Evolutionary conservation across 2,113 vertebrate genomes (phyloP).

Genomic region (Seriola aureovittata): DNA sequence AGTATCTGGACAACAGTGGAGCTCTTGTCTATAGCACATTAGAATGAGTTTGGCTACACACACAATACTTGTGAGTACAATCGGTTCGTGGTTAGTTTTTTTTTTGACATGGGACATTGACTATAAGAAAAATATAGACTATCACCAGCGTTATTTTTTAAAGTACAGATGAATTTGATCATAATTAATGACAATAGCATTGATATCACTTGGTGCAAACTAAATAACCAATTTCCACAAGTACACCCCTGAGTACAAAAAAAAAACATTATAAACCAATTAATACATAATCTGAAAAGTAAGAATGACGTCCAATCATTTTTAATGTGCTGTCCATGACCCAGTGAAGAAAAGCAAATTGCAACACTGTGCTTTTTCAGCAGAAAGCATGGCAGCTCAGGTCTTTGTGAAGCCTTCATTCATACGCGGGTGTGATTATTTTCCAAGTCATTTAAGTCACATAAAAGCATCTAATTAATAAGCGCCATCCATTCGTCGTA

Average conservation of each 20-base stretch:
- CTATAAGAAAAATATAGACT: neutral
- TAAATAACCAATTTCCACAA: slow-evolving; percentile 11
- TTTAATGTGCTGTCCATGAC: slow-evolving; percentile 23
- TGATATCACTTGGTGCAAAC: neutral
- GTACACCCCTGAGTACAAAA: slow-evolving; percentile 19
- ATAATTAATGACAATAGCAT: neutral
- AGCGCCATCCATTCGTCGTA: slow-evolving; percentile 61
- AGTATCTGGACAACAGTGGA: neutral
- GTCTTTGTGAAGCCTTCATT: slow-evolving; percentile 74
- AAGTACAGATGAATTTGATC: neutral
- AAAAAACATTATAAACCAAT: slow-evolving; percentile 28
- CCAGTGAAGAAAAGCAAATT: slow-evolving; percentile 36
- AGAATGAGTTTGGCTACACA: neutral
- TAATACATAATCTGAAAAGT: slow-evolving; percentile 50
- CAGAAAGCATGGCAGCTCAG: slow-evolving; percentile 38
- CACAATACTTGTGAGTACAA: neutral
- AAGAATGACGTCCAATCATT: slow-evolving; percentile 27
- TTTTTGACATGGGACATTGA: neutral
- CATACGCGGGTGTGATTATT: slow-evolving; percentile 68
- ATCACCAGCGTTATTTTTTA: neutral
- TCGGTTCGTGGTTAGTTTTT: neutral
- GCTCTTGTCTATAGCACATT: neutral
- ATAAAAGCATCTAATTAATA: slow-evolving; percentile 83
- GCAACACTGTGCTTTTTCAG: slow-evolving; percentile 52
- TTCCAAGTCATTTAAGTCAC: slow-evolving; percentile 78